These are phyloP conservation scores for Furcula furcula DNA, from an alignment of 2,888 invertebrate genomes.

Conservation along the genomic window DNA sequence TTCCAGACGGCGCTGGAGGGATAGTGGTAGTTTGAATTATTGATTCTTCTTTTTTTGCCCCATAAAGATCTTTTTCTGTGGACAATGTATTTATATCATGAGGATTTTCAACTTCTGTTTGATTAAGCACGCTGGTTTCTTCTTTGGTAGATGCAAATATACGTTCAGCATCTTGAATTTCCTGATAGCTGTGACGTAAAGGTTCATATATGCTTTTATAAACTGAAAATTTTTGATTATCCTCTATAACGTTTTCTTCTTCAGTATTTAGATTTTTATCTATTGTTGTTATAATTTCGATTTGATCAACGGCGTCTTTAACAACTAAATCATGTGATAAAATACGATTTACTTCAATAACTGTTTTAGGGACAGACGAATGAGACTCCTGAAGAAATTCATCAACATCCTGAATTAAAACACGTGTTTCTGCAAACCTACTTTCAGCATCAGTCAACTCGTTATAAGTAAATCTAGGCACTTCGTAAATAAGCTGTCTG, in stretches of 20 bases:
- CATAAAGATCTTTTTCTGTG: too few relatives aligned
- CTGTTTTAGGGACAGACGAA: too few relatives aligned
- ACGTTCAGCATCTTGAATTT: slow-evolving; percentile 48
- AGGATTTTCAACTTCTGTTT: slow-evolving; percentile 1
- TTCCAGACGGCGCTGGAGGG: slow-evolving; percentile 3
- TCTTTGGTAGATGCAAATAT: background rate
- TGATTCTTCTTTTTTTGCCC: slow-evolving; percentile 6
- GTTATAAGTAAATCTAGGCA: slow-evolving; percentile 44
- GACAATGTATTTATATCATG: too few relatives aligned
- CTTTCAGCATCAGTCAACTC: slow-evolving; percentile 51
- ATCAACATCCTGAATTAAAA: slow-evolving; percentile 6
- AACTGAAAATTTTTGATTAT: background rate
- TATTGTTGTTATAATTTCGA: background rate
- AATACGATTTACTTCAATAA: too few relatives aligned
- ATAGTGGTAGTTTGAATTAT: slow-evolving; percentile 1
- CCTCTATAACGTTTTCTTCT: slow-evolving; percentile 1
- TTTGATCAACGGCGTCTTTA: background rate
- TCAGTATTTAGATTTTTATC: background rate
- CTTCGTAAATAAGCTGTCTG: slow-evolving; percentile 30
- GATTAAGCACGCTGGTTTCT: slow-evolving; percentile 1
- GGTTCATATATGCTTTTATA: slow-evolving; percentile 25
- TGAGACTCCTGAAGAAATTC: background rate
- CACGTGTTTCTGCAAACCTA: slow-evolving; percentile 28
- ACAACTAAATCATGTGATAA: too few relatives aligned
- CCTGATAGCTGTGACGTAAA: slow-evolving; percentile 40